These are phyloP conservation scores for Hemicentrotus pulcherrimus DNA, from an alignment of 35 echinoderm and acorn worm genomes.

Conservation along the genomic window DNA sequence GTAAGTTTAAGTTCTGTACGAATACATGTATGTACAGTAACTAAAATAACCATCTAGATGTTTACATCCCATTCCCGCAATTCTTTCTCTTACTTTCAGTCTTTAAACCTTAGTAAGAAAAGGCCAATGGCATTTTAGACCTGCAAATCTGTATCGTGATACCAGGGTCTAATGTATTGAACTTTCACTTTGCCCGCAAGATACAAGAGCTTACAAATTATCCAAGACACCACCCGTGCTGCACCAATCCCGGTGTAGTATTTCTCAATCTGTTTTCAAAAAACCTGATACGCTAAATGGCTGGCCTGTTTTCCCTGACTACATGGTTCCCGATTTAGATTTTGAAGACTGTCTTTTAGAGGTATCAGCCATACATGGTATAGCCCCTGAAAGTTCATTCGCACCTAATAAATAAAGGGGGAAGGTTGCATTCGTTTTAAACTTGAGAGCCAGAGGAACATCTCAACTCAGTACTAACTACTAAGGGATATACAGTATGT, in stretches of 20 bases:
- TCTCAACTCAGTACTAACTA: too few species aligned
- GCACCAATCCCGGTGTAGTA: neutral
- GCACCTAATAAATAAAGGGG: neutral
- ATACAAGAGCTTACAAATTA: neutral
- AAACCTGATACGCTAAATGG: neutral
- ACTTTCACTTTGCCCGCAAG: conserved; percentile 6
- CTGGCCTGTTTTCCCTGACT: neutral
- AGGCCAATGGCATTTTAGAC: neutral
- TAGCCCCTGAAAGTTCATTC: neutral
- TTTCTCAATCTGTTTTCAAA: neutral
- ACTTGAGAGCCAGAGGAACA: too few species aligned
- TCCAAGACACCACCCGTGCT: neutral
- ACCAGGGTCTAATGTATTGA: conserved; percentile 3
- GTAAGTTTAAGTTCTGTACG: too few species aligned
- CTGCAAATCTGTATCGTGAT: neutral
- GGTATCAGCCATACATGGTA: neutral
- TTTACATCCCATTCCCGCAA: neutral
- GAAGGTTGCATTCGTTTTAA: too few species aligned
- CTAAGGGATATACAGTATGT: too few species aligned
- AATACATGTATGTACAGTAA: neutral
- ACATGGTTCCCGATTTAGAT: neutral
- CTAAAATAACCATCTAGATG: neutral
- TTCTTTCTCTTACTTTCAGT: neutral
- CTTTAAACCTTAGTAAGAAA: neutral
- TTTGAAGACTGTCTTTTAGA: neutral